Percentiles rank a stretch among this genome's conserved stretches.
These are phyloP conservation scores for Cinclus cinclus DNA, from an alignment of 2,113 vertebrate genomes.

Conservation along the genomic window DNA sequence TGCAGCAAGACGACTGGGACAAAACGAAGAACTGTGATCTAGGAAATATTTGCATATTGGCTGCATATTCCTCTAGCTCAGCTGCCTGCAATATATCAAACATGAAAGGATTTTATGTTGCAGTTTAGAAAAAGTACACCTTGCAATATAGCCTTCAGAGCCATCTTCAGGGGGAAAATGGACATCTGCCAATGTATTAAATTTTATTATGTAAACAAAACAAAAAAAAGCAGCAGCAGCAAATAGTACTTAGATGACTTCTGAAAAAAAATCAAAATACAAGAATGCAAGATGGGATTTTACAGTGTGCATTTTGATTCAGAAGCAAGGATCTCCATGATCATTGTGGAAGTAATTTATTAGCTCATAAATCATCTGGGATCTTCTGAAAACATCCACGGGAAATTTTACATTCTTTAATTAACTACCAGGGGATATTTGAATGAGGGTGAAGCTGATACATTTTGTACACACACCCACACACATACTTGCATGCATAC, in stretches of 20 bases:
- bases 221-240: neutral
- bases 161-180: neutral
- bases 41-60: neutral
- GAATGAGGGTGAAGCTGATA: neutral
- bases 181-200: neutral
- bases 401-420: neutral
- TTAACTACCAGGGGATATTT: conserved; percentile 11
- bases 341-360: neutral
- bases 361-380: neutral
- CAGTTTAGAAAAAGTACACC: neutral
- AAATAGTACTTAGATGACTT: neutral
- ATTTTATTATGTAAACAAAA: neutral
- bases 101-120: neutral
- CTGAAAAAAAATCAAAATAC: neutral
- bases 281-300: neutral
- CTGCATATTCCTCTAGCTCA: neutral
- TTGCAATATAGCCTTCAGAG: neutral
- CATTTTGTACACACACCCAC: neutral
- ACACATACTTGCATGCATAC: neutral
- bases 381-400: conserved; percentile 14
- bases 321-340: neutral
- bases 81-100: neutral
- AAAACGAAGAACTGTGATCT: neutral
- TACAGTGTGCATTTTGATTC: neutral
- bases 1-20: neutral